Conservation (phyloP, 2,888 invertebrate genomes). For the Hedychridium roseum region DNA sequence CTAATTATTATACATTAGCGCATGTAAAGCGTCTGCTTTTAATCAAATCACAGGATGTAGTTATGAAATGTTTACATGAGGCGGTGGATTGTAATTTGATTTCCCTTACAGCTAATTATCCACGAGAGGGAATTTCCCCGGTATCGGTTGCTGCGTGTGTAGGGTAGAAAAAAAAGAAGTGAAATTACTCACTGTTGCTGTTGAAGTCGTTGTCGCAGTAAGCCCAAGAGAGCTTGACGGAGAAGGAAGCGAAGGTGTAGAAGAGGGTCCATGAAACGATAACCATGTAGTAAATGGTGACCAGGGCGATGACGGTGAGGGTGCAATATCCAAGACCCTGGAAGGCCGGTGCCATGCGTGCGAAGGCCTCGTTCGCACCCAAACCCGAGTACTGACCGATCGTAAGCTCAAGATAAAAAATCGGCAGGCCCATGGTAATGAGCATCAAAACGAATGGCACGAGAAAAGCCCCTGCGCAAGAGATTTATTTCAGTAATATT, state of each 20-base stretch:
- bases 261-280: constrained; percentile 81
- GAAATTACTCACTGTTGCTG: constrained; percentile 69
- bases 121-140: too few species aligned
- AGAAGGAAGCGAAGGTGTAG: constrained; percentile 77
- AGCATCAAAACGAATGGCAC: constrained; percentile 79
- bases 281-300: constrained; percentile 82
- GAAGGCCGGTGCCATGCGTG: constrained; percentile 70
- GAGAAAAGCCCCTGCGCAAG: constrained; percentile 74
- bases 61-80: too few species aligned
- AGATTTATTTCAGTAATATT: too few species aligned
- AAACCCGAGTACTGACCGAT: constrained; percentile 82
- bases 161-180: too few species aligned
- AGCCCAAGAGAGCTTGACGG: constrained; percentile 73
- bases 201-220: constrained; percentile 73
- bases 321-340: constrained; percentile 72
- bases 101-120: too few species aligned
- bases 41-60: too few species aligned
- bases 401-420: constrained; percentile 81
- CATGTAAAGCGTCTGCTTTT: too few species aligned
- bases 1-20: too few species aligned
- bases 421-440: constrained; percentile 78
- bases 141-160: too few species aligned
- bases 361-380: constrained; percentile 74
- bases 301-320: constrained; percentile 74
- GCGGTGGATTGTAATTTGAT: too few species aligned